A percentile compares a stretch with the other conserved stretches of the same genome.
phyloP scores from a whole-genome alignment of 2,888 invertebrate species.

The Agrochola lota region DNA sequence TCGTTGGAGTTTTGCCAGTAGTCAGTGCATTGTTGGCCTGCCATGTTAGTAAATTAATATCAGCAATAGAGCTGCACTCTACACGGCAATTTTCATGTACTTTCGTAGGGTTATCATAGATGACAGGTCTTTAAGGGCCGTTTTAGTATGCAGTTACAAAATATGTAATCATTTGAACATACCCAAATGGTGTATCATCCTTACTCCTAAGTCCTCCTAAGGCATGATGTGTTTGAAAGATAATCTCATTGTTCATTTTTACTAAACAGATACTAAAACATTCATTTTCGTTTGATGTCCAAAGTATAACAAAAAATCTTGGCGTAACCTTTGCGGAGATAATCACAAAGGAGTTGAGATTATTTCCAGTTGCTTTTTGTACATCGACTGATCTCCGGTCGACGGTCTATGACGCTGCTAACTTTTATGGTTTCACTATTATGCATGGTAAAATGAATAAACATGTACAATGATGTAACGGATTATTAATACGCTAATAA shows the following conservation, averaged over 20 bases:
- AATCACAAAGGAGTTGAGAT: slow-evolving; percentile 33
- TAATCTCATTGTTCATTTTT: slow-evolving; percentile 4
- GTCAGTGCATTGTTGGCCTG: slow-evolving; percentile 81
- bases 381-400: slow-evolving; percentile 20
- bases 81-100: slow-evolving; percentile 72
- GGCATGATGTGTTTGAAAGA: background rate
- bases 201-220: background rate
- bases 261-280: slow-evolving; percentile 2
- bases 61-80: slow-evolving; percentile 78
- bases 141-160: background rate
- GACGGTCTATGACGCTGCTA: slow-evolving; percentile 28
- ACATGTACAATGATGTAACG: slow-evolving; percentile 50
- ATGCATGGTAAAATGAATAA: slow-evolving; percentile 51
- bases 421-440: slow-evolving; percentile 43
- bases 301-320: slow-evolving; percentile 17
- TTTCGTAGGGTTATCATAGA: slow-evolving; percentile 36
- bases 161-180: background rate
- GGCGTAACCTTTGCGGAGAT: slow-evolving; percentile 11
- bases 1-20: slow-evolving; percentile 84
- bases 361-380: slow-evolving; percentile 32
- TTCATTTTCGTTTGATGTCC: slow-evolving; percentile 17
- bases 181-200: background rate
- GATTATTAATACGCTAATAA: slow-evolving; percentile 35
- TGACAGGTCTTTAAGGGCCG: background rate
- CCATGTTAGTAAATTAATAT: slow-evolving; percentile 87